Conservation (phyloP, 2,797 vertebrate genomes). For the Neopelma chrysocephalum region DNA sequence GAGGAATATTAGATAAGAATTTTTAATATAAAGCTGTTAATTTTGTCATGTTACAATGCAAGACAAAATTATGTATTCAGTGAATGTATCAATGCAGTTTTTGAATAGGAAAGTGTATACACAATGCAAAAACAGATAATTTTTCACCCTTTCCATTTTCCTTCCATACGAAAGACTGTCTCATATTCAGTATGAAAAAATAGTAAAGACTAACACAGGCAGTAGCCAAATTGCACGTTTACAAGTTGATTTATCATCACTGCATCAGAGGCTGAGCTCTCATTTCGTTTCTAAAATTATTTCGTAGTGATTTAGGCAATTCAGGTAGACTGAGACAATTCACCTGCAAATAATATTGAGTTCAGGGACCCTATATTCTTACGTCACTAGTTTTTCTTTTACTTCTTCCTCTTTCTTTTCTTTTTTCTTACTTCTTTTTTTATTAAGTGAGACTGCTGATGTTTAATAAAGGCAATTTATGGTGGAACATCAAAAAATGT, state of each 20-base stretch:
- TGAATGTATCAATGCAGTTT: neutral
- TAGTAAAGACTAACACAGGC: neutral
- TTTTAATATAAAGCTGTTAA: neutral
- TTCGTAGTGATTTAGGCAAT: conserved; percentile 4
- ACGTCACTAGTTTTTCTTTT: neutral
- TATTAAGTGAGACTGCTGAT: neutral
- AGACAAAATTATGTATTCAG: neutral
- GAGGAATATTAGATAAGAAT: neutral
- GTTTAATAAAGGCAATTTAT: conserved; percentile 35
- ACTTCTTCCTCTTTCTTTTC: neutral
- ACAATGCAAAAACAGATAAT: neutral
- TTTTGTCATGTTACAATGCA: neutral
- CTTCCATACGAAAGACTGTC: neutral
- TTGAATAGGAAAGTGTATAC: neutral
- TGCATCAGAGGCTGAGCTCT: neutral
- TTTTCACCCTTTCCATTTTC: neutral
- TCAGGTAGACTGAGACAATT: neutral
- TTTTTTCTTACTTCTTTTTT: neutral
- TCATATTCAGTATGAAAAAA: neutral
- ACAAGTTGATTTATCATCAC: neutral
- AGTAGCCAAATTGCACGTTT: neutral
- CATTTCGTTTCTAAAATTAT: neutral
- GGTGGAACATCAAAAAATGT: neutral
- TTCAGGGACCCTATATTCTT: neutral
- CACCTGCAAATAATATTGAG: neutral